Evolutionary conservation across 35 echinoderm and acorn worm genomes (phyloP).

Genomic region (Hemicentrotus pulcherrimus): DNA sequence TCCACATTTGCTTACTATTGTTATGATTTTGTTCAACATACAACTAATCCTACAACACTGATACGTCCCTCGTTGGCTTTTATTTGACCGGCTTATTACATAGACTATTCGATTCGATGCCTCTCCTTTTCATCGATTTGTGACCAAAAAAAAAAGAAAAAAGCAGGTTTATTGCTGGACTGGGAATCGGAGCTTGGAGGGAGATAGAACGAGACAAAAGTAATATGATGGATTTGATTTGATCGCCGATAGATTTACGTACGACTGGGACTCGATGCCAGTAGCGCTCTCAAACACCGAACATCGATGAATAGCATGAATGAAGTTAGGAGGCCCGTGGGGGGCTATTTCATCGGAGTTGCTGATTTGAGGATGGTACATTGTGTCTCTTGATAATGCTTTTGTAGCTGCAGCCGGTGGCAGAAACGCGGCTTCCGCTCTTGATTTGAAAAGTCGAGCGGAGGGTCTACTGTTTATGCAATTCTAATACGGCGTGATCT

Average conservation of each 20-base stretch:
- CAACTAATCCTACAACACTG: too few species aligned
- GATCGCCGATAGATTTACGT: background rate
- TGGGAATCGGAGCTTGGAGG: background rate
- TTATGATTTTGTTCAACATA: too few species aligned
- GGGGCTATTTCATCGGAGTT: background rate
- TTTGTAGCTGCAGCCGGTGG: background rate
- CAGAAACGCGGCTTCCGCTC: background rate
- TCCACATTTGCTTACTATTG: too few species aligned
- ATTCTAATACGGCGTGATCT: background rate
- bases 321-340: background rate
- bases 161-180: background rate
- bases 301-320: constrained; percentile 12
- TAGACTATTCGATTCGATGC: background rate
- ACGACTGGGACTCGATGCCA: background rate
- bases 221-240: background rate
- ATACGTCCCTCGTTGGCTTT: background rate
- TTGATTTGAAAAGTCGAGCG: background rate
- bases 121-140: background rate
- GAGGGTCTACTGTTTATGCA: background rate
- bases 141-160: background rate
- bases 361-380: background rate
- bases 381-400: background rate
- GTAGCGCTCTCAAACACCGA: background rate
- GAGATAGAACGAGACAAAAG: background rate
- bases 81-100: background rate